Conservation (phyloP, 2,113 vertebrate genomes). For the Halcyon malimbica region DNA sequence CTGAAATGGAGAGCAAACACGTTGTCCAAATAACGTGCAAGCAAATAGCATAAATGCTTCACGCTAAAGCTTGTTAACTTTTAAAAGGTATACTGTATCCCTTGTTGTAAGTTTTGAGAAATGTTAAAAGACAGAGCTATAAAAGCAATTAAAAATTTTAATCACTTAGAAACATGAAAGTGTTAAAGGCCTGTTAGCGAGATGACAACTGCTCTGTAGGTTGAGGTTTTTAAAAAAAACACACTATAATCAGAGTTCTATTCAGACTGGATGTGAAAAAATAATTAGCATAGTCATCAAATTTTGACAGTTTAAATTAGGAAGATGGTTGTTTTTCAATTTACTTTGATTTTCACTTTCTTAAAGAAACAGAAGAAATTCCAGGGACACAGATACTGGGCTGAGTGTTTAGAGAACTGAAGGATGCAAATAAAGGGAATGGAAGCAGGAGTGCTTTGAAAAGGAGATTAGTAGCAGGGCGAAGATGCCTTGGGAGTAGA, state of each 20-base stretch:
- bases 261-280: slow-evolving; percentile 22
- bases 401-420: background rate
- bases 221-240: background rate
- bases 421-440: background rate
- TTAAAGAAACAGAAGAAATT: slow-evolving; percentile 1
- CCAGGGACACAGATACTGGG: background rate
- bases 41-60: background rate
- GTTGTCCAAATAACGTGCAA: background rate
- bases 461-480: background rate
- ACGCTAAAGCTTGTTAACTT: background rate
- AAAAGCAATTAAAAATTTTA: background rate
- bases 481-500: background rate
- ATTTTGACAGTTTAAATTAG: slow-evolving; percentile 19
- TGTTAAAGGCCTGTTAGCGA: background rate
- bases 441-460: background rate
- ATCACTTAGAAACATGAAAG: background rate
- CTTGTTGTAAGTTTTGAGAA: background rate
- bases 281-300: slow-evolving; percentile 24
- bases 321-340: background rate
- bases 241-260: background rate
- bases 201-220: background rate
- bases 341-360: background rate
- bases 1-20: background rate
- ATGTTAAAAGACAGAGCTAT: background rate
- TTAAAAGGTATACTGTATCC: background rate